Evolutionary conservation across 1,140 invertebrate genomes (phyloP).

Genomic region (Olivierus martensii): DNA sequence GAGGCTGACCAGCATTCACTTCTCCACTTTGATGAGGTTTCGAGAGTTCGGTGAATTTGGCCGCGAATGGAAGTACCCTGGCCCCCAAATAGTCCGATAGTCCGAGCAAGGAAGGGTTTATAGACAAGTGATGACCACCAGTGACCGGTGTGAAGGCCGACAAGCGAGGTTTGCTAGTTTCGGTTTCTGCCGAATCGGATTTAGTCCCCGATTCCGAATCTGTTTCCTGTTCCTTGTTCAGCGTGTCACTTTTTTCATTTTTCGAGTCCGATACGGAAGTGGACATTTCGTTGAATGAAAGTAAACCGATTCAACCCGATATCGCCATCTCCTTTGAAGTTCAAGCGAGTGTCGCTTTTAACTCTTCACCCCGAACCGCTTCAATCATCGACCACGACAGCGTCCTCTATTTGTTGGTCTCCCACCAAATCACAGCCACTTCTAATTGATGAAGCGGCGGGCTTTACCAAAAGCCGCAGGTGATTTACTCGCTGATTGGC

Average conservation of each 20-base stretch:
- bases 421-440: too few species aligned
- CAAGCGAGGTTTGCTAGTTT: conserved; percentile 1
- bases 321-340: background rate
- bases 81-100: conserved; percentile 13
- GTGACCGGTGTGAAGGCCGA: conserved; percentile 13
- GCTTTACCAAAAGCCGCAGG: too few species aligned
- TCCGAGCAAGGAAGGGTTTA: conserved; percentile 11
- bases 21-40: background rate
- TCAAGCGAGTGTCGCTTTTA: conserved; percentile 3
- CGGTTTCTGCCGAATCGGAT: background rate
- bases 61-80: conserved; percentile 12
- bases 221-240: background rate
- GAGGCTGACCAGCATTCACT: background rate
- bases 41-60: conserved; percentile 10
- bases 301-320: conserved; percentile 11
- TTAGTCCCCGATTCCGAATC: conserved; percentile 2
- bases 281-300: conserved; percentile 4
- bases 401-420: too few species aligned
- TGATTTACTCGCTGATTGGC: too few species aligned
- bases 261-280: conserved; percentile 2
- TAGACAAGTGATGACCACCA: conserved; percentile 1
- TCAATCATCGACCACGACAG: too few species aligned
- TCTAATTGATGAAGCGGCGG: too few species aligned
- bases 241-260: conserved; percentile 1
- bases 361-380: background rate